phyloP scores from a whole-genome alignment of 2,113 vertebrate genomes.

The Ictalurus furcatus region DNA sequence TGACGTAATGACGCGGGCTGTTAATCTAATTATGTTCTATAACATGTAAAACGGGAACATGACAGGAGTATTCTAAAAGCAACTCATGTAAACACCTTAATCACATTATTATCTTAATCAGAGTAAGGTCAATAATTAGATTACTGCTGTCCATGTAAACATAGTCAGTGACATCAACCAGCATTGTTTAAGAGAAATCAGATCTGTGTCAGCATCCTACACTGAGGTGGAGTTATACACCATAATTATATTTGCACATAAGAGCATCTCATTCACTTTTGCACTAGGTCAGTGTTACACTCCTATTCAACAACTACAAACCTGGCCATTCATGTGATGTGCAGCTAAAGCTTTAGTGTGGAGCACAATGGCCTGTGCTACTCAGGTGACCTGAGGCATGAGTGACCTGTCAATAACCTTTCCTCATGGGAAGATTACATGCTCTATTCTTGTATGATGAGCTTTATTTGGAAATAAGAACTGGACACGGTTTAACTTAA shows the following conservation, averaged over 20 bases:
- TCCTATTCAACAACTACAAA: conserved; percentile 19
- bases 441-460: background rate
- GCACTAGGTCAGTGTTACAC: conserved; percentile 13
- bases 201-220: conserved; percentile 2
- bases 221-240: background rate
- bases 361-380: conserved; percentile 22
- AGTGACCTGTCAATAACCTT: conserved; percentile 19
- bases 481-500: background rate
- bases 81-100: too few species aligned
- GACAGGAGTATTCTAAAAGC: too few species aligned
- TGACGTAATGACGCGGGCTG: too few species aligned
- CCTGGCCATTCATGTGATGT: background rate
- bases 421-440: background rate
- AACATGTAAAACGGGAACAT: too few species aligned
- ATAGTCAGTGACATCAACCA: background rate
- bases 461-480: background rate
- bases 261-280: conserved; percentile 23
- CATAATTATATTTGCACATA: conserved; percentile 24
- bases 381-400: conserved; percentile 20
- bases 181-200: background rate
- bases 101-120: too few species aligned
- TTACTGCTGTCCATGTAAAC: too few species aligned
- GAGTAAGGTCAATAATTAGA: too few species aligned
- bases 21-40: too few species aligned
- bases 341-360: conserved; percentile 4